Evolutionary conservation across 2,888 invertebrate genomes (phyloP).

Genomic region (Mellilla xanthometata): DNA sequence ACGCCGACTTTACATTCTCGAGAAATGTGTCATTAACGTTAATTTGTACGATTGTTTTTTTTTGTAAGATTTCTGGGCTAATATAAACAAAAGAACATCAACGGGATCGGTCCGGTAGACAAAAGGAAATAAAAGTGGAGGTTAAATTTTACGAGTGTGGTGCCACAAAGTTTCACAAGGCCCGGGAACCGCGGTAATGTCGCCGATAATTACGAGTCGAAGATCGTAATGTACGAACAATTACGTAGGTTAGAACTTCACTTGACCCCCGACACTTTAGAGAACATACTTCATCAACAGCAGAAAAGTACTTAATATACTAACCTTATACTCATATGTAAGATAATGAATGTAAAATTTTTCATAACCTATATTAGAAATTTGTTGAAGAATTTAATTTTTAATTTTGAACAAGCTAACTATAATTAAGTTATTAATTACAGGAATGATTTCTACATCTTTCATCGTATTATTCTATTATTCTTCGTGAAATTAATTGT

Average conservation of each 20-base stretch:
- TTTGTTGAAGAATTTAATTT: too few relatives aligned
- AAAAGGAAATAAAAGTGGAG: conserved; percentile 41
- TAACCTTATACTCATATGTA: too few relatives aligned
- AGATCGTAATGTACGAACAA: conserved; percentile 61
- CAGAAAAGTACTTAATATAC: too few relatives aligned
- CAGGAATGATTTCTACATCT: too few relatives aligned
- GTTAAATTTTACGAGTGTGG: conserved; percentile 42
- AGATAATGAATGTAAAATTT: too few relatives aligned
- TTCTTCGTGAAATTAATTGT: too few relatives aligned
- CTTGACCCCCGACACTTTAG: conserved; percentile 20
- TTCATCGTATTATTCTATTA: too few relatives aligned
- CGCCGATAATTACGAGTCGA: conserved; percentile 56
- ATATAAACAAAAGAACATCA: conserved; percentile 43
- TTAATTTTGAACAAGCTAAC: too few relatives aligned
- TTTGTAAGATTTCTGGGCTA: conserved; percentile 48
- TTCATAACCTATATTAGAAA: too few relatives aligned
- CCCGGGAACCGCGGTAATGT: conserved; percentile 44
- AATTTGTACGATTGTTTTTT: conserved; percentile 70
- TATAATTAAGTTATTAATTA: too few relatives aligned
- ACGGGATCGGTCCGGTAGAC: conserved; percentile 30
- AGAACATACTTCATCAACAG: not conserved
- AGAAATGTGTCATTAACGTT: conserved; percentile 79
- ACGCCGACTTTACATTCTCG: conserved; percentile 64
- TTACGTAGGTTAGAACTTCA: conserved; percentile 48
- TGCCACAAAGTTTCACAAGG: conserved; percentile 46